Percentiles rank a stretch among this genome's conserved stretches.
These are phyloP conservation scores for Copsychus sechellarum DNA, from an alignment of 2,113 vertebrate genomes.

Conservation along the genomic window DNA sequence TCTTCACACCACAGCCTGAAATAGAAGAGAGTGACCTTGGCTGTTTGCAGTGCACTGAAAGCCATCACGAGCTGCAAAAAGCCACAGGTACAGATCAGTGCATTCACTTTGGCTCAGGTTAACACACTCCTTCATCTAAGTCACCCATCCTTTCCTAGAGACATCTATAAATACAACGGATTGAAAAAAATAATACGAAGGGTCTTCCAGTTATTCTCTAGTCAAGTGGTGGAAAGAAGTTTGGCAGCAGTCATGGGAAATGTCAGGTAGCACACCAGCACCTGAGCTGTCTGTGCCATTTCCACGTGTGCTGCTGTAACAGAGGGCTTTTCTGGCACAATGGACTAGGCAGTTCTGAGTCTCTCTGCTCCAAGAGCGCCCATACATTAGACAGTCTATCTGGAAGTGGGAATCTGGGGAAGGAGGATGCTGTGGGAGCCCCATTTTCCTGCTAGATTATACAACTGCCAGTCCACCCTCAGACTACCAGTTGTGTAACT, in stretches of 20 bases:
- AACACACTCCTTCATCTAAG: not conserved
- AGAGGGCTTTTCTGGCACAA: not conserved
- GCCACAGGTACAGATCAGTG: no score
- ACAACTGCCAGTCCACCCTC: not conserved
- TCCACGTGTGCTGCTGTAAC: not conserved
- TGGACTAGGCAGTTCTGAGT: not conserved
- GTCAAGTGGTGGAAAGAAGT: not conserved
- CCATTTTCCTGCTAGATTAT: not conserved
- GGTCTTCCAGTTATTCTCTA: not conserved
- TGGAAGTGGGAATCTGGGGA: not conserved
- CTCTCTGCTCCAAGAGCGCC: not conserved
- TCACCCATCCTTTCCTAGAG: not conserved
- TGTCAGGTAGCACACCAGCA: not conserved
- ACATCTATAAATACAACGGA: not conserved
- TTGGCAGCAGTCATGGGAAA: not conserved
- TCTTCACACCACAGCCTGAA: not conserved
- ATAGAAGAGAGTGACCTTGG: not conserved
- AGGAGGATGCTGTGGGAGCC: not conserved
- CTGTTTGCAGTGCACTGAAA: not conserved
- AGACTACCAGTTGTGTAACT: accelerated
- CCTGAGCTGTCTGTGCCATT: not conserved
- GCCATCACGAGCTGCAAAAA: not conserved
- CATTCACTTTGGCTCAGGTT: not conserved
- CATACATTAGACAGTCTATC: accelerated
- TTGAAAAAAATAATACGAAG: not conserved